Conservation (phyloP, 2,888 invertebrate genomes). For the Apeira syringaria region DNA sequence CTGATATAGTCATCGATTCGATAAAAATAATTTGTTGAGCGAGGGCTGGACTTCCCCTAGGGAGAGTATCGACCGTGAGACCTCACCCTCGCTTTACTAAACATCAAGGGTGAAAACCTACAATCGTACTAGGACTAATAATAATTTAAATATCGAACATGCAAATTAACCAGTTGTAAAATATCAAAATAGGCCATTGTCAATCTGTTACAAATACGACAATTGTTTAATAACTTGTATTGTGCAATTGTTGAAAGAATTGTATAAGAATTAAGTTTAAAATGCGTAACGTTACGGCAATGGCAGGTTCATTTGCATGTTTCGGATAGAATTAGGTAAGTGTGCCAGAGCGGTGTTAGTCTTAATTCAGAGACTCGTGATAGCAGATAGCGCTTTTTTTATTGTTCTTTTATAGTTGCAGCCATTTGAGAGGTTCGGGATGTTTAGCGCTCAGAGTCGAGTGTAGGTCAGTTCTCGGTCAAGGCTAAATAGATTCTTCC, state of each 20-base stretch:
- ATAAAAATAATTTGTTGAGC: conserved; percentile 10
- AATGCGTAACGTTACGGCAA: conserved; percentile 16
- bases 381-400: too few relatives aligned
- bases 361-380: too few relatives aligned
- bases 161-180: conserved; percentile 1
- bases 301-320: conserved; percentile 10
- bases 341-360: too few relatives aligned
- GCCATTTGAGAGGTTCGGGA: too few relatives aligned
- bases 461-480: too few relatives aligned
- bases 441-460: too few relatives aligned
- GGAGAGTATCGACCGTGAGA: conserved; percentile 31
- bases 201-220: conserved; percentile 8
- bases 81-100: conserved; percentile 30
- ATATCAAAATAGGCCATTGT: conserved; percentile 3
- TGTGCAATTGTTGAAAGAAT: conserved; percentile 15
- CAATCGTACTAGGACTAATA: conserved; percentile 1
- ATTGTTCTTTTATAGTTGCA: too few relatives aligned
- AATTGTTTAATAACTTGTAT: conserved; percentile 11
- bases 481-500: too few relatives aligned
- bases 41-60: conserved; percentile 9
- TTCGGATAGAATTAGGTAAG: conserved; percentile 8
- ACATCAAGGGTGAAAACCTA: conserved; percentile 21
- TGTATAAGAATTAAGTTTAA: conserved; percentile 4
- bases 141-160: neutral
- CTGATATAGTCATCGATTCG: conserved; percentile 15